These are phyloP conservation scores for Patella ulyssiponensis DNA, from an alignment of 2,888 invertebrate species.

Conservation along the genomic window DNA sequence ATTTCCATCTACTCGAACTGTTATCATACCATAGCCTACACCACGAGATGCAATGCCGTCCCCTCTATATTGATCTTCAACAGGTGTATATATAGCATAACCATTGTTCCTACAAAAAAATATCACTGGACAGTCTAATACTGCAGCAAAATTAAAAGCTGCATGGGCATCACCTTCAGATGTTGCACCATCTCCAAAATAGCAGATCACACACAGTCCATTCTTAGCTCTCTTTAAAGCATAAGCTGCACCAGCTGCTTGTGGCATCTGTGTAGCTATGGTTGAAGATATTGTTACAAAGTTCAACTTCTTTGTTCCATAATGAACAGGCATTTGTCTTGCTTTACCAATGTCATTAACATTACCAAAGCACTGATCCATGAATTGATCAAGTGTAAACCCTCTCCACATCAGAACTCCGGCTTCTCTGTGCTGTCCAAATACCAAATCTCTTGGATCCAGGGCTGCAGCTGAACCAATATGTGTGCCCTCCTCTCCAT, in stretches of 20 bases:
- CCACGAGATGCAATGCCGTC: slow-evolving; percentile 94
- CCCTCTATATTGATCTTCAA: slow-evolving; percentile 92
- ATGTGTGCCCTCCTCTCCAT: slow-evolving; percentile 96
- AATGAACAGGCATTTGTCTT: slow-evolving; percentile 98
- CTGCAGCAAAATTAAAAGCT: slow-evolving; percentile 98
- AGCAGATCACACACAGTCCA: slow-evolving; percentile 75
- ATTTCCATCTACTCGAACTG: slow-evolving; percentile 95
- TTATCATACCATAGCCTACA: slow-evolving; percentile 89
- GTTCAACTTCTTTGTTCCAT: slow-evolving; percentile 87
- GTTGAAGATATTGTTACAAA: slow-evolving; percentile 97
- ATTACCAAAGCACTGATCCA: slow-evolving; percentile 98
- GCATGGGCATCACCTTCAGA: slow-evolving; percentile 99
- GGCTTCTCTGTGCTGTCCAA: slow-evolving; percentile 95
- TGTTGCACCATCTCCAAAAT: slow-evolving; percentile 86
- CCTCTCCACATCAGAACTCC: slow-evolving; percentile 95
- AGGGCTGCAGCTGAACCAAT: slow-evolving; percentile 96
- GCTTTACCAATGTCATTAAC: slow-evolving; percentile 87
- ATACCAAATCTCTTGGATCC: slow-evolving; percentile 86
- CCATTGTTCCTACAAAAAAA: slow-evolving; percentile 98
- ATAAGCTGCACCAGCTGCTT: slow-evolving; percentile 90
- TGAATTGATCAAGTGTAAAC: slow-evolving; percentile 84
- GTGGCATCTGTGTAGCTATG: slow-evolving; percentile 96
- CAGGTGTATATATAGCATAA: slow-evolving; percentile 97
- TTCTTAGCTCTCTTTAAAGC: slow-evolving; percentile 85
- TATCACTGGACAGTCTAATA: slow-evolving; percentile 92